Conservation (phyloP, 2,797 vertebrate species). For the Gallinago nigripennis region DNA sequence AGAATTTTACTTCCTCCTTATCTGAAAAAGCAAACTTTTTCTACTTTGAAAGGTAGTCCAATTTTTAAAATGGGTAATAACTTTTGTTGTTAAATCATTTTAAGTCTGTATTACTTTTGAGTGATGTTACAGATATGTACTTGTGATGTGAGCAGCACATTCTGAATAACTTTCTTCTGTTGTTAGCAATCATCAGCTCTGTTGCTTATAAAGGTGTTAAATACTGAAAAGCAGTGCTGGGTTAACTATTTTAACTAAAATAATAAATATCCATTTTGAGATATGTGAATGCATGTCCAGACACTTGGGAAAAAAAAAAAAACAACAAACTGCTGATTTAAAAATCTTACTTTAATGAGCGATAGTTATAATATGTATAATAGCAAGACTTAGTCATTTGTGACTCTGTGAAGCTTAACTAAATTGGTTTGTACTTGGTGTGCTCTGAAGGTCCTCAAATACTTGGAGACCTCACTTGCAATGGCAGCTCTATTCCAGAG, state of each 20-base stretch:
- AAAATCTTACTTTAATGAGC: background rate
- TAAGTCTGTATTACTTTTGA: rapidly evolving
- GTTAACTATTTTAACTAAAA: background rate
- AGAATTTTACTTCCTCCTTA: background rate
- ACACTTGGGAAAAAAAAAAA: background rate
- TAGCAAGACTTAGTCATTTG: background rate
- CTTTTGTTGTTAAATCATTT: background rate
- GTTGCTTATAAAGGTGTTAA: background rate
- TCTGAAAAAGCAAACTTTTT: background rate
- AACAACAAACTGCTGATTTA: background rate
- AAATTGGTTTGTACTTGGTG: background rate
- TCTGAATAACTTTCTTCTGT: background rate
- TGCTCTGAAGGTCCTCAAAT: background rate
- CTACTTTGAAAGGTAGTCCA: background rate
- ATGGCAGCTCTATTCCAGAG: background rate
- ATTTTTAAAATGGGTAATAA: background rate
- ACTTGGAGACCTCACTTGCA: background rate
- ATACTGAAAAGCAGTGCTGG: background rate
- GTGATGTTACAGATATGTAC: background rate
- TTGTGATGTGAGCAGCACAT: background rate
- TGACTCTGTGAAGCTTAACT: background rate
- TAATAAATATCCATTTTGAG: background rate
- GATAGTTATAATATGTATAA: background rate
- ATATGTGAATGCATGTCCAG: background rate
- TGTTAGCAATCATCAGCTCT: background rate